Percentiles rank a stretch among this genome's conserved stretches.
phyloP scores from a whole-genome alignment of 2,888 invertebrate species.

The Drosophila subsilvestris region DNA sequence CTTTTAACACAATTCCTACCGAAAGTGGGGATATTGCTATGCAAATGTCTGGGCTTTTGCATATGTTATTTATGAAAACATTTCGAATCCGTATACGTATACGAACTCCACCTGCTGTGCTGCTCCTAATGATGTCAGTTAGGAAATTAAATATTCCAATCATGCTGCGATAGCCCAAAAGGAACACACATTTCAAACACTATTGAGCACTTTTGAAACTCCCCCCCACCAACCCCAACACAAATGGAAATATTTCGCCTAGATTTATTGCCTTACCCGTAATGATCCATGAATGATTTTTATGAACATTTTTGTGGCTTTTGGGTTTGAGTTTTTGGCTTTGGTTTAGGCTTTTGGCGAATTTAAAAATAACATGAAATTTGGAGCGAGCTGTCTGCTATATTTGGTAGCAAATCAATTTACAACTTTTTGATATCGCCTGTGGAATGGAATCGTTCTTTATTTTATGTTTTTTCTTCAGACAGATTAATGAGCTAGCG shows the following conservation, averaged over 20 bases:
- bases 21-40: constrained; percentile 41
- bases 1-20: constrained; percentile 56
- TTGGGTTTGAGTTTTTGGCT: constrained; percentile 17
- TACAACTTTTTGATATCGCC: constrained; percentile 66
- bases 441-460: constrained; percentile 28
- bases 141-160: constrained; percentile 66
- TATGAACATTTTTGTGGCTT: constrained; percentile 16
- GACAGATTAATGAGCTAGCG: constrained; percentile 77
- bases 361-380: constrained; percentile 54
- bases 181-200: constrained; percentile 36
- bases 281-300: constrained; percentile 41
- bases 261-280: constrained; percentile 49
- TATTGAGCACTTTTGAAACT: constrained; percentile 30
- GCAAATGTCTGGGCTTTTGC: constrained; percentile 61
- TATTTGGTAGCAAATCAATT: constrained; percentile 72
- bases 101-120: constrained; percentile 72
- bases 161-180: constrained; percentile 58
- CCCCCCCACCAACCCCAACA: constrained; percentile 12
- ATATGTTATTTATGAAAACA: constrained; percentile 62
- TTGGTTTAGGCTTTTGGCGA: constrained; percentile 12
- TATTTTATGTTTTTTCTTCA: constrained; percentile 66
- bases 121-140: constrained; percentile 70
- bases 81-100: constrained; percentile 37
- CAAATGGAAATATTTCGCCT: constrained; percentile 56
- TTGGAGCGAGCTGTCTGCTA: constrained; percentile 65